A percentile compares a stretch with the other conserved stretches of the same genome.
Conservation (phyloP, 2,888 invertebrate genomes). For the Limulus polyphemus region DNA sequence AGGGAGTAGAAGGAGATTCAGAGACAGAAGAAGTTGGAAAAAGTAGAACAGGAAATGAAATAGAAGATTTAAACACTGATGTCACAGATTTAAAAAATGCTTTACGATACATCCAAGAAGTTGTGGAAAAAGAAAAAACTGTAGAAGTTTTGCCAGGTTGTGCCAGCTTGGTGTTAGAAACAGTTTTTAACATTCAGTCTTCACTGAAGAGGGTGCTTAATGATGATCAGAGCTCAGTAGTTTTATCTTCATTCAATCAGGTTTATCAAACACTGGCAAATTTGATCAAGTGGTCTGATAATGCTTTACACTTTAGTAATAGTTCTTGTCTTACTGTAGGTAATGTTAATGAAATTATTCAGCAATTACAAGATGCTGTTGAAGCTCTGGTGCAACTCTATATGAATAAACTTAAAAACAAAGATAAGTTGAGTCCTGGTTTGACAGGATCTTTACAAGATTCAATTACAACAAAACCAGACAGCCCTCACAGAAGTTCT, state of each 20-base stretch:
- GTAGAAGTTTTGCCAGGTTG: conserved; percentile 85
- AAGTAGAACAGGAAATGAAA: no score
- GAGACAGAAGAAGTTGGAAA: no score
- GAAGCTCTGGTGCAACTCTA: conserved; percentile 62
- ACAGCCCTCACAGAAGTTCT: conserved; percentile 27
- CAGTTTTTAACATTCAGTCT: conserved; percentile 73
- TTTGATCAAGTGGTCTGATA: conserved; percentile 77
- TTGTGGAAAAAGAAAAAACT: conserved; percentile 71
- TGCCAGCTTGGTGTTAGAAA: conserved; percentile 84
- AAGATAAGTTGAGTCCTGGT: no score
- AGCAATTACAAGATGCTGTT: conserved; percentile 58
- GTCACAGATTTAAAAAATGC: conserved; percentile 41
- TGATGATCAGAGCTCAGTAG: conserved; percentile 45
- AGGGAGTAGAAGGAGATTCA: background rate
- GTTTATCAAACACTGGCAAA: conserved; percentile 74
- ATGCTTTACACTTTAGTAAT: conserved; percentile 53
- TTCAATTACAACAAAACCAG: background rate
- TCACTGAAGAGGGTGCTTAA: conserved; percentile 33
- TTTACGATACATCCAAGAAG: conserved; percentile 79
- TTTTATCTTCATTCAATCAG: conserved; percentile 67
- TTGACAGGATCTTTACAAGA: background rate
- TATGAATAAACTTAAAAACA: conserved; percentile 49
- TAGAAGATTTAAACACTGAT: no score
- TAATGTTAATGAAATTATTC: conserved; percentile 54
- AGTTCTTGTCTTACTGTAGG: conserved; percentile 40